Evolutionary conservation across 2,888 invertebrate genomes (phyloP).

Genomic region (Mesorhabditis sp.): DNA sequence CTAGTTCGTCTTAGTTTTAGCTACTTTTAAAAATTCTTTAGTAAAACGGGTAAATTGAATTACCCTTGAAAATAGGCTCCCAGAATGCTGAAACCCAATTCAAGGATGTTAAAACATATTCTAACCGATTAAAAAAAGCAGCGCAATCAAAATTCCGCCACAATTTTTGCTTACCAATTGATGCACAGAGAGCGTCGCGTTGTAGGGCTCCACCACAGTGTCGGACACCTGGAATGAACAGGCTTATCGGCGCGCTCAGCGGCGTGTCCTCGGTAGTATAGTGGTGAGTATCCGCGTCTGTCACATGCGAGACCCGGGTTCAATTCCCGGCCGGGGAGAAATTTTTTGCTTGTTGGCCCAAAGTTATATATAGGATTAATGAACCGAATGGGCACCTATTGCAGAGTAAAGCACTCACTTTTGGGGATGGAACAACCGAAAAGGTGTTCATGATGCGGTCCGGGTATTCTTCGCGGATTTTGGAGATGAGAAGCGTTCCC

Average conservation of each 20-base stretch:
- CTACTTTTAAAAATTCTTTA: too few species aligned
- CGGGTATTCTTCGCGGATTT: conserved; percentile 77
- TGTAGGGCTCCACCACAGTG: conserved; percentile 55
- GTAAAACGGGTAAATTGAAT: too few species aligned
- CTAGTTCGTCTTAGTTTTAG: too few species aligned
- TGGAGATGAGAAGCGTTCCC: too few species aligned
- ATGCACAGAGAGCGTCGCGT: conserved; percentile 64
- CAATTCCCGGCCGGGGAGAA: conserved; percentile 47
- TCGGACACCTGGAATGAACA: too few species aligned
- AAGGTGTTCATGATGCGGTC: conserved; percentile 97
- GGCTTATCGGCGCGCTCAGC: too few species aligned
- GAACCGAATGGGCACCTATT: conserved; percentile 6
- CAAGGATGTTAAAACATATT: too few species aligned
- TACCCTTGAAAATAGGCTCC: too few species aligned
- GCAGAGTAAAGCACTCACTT: conserved; percentile 58
- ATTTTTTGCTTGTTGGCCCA: conserved; percentile 3
- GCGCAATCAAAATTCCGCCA: too few species aligned
- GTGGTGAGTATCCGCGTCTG: conserved; percentile 48
- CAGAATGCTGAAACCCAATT: too few species aligned
- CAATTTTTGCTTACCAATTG: conserved; percentile 58
- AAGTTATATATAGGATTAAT: conserved; percentile 8
- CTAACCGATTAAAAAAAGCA: too few species aligned
- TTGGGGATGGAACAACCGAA: conserved; percentile 82
- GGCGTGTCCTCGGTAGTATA: conserved; percentile 36
- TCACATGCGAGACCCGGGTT: conserved; percentile 49